Conservation (phyloP, 2,113 vertebrate species). For the Andinoacara biseriatus region DNA sequence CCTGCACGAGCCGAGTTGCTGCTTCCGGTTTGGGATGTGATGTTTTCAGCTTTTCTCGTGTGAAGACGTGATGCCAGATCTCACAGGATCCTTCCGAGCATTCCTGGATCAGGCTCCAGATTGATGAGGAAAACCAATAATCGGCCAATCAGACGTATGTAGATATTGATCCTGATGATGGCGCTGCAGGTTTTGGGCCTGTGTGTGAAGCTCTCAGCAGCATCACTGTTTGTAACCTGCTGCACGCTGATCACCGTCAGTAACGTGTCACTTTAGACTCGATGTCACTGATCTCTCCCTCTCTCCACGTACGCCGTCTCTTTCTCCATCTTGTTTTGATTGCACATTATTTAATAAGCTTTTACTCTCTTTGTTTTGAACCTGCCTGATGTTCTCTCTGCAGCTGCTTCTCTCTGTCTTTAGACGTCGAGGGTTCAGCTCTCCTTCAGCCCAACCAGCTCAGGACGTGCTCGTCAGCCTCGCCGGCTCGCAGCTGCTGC, state of each 20-base stretch:
- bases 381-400: not conserved
- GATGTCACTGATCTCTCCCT: not conserved
- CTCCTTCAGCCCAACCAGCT: not conserved
- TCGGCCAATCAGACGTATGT: not conserved
- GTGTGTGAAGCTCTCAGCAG: not conserved
- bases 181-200: not conserved
- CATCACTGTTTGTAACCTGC: not conserved
- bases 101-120: not conserved
- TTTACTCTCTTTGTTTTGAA: not conserved
- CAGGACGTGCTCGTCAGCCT: not conserved
- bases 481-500: too few relatives aligned
- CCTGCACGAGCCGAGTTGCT: too few relatives aligned
- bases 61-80: too few relatives aligned
- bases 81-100: not conserved
- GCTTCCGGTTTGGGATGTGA: too few relatives aligned
- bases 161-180: not conserved
- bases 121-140: not conserved
- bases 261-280: not conserved
- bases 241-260: not conserved
- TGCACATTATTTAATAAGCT: not conserved
- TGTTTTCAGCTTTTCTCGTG: not conserved
- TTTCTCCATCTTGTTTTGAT: not conserved
- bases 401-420: conserved; percentile 31
- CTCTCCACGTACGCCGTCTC: not conserved
- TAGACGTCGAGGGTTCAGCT: not conserved